Evolutionary conservation across 2,888 invertebrate genomes (phyloP), one percentile per base, ranked within the genome.

Genomic region (Andrena camellia): DNA sequence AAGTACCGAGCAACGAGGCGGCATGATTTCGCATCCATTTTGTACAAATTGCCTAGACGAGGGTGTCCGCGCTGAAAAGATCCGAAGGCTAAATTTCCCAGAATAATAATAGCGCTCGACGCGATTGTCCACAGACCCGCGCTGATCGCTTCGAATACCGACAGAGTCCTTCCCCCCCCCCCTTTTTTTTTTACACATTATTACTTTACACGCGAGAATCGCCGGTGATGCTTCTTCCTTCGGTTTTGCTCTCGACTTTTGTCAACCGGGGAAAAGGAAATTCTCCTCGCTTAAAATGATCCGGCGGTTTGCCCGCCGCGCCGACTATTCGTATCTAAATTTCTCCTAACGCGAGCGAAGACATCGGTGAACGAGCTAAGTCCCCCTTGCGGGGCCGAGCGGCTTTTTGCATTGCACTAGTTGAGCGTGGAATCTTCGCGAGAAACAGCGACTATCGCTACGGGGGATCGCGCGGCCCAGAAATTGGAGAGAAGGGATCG

Each of bases 31-130:
- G 2, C 10, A 33, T 23, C 64, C n/a, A 42, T 70, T 52, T 81
- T 82, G 81, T 82, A 82, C 82, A 82, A 71, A 54, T 82, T 81
- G 67, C 63, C 82, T 71, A 75, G 48, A 82, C 60, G 67, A 80
- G 26, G 23, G 20, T 42, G 42, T 48, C 42, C 59, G 20, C 31
- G 42, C 50, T n/a, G n/a, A 42, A 23, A 8, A n/a, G 70, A 59
- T 52, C 60, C 13, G 48, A 68, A 60, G n/a, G 26, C 74, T 60
- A 68, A 62, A 10, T 59, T 29, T 4, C 17, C 77, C 59, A 42
- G 42, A 42, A 42, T 13, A 42, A 42, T 17, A 42, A 42, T 42
- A 42, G n/a, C 42, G 42, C 66, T 4, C 59, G 42, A 60, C 23
- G 23, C 13, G 35, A 60, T 66, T 35, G 17, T 64, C 23, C 66